Percentiles rank a stretch among this genome's conserved stretches.
phyloP scores from a whole-genome alignment of 2,888 invertebrate species.

The Copidosoma aretas region DNA sequence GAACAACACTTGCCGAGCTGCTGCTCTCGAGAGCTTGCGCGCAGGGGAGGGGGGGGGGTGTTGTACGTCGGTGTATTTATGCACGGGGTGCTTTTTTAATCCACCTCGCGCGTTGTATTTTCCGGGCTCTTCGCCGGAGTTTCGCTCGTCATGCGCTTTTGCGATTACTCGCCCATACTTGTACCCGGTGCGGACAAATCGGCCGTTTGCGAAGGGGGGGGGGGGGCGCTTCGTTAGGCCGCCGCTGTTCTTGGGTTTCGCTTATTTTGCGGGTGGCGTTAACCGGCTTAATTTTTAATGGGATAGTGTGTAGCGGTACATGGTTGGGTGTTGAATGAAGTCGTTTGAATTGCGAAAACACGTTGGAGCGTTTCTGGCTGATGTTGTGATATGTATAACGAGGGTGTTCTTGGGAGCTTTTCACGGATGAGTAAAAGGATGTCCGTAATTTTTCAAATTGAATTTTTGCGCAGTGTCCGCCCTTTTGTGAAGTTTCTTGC shows the following conservation, averaged over 20 bases:
- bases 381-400: too few species aligned
- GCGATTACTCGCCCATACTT: neutral
- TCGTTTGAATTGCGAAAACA: too few species aligned
- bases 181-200: neutral
- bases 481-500: too few species aligned
- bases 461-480: too few species aligned
- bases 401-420: too few species aligned
- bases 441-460: too few species aligned
- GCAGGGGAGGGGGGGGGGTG: neutral
- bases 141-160: neutral
- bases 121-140: neutral
- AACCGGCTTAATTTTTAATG: neutral
- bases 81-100: conserved; percentile 15
- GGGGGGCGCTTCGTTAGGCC: neutral
- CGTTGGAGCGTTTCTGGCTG: too few species aligned
- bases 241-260: too few species aligned
- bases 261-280: neutral
- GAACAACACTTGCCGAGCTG: too few species aligned
- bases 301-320: too few species aligned
- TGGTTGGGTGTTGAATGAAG: neutral
- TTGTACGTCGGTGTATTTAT: neutral
- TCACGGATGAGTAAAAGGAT: too few species aligned
- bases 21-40: too few species aligned
- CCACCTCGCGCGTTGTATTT: conserved; percentile 2
- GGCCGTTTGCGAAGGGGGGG: neutral